Conservation (phyloP, 2,113 vertebrate genomes). For the Lophura nycthemera region DNA sequence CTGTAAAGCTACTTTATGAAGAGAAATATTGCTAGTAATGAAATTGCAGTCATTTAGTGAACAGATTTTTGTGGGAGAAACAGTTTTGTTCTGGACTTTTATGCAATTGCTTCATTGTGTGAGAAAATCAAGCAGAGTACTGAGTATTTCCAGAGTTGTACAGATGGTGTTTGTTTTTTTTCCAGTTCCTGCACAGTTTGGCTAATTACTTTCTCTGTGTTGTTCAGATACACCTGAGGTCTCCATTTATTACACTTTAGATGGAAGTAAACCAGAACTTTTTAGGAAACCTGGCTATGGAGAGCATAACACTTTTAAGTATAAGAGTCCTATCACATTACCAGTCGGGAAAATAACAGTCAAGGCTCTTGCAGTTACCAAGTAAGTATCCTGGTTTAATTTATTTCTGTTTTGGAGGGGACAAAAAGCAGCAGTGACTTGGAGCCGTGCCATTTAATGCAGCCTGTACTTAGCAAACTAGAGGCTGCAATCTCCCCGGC, state of each 20-base stretch:
- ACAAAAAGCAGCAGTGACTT: not conserved
- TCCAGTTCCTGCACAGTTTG: not conserved
- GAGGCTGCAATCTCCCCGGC: not conserved
- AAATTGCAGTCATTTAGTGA: not conserved
- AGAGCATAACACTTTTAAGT: conserved; percentile 83
- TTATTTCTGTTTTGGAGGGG: not conserved
- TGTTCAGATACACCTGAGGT: conserved; percentile 86
- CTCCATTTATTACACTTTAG: conserved; percentile 89
- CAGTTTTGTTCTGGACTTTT: not conserved
- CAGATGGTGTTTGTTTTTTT: not conserved
- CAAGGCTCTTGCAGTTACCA: conserved; percentile 87
- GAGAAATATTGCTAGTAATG: not conserved
- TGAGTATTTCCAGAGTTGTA: not conserved
- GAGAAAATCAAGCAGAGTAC: not conserved
- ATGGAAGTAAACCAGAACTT: conserved; percentile 88
- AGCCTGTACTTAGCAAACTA: not conserved
- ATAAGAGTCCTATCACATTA: conserved; percentile 82
- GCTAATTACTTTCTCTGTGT: conserved; percentile 14
- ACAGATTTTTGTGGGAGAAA: not conserved
- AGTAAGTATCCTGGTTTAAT: conserved; percentile 76
- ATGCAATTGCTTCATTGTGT: not conserved
- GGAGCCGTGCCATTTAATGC: not conserved
- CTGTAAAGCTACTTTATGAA: not conserved
- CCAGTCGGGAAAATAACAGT: conserved; percentile 87
- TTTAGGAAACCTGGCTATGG: conserved; percentile 70